Base-by-base conservation (phyloP, 2,888 invertebrate genomes). In the Platycheirus albimanus region DNA sequence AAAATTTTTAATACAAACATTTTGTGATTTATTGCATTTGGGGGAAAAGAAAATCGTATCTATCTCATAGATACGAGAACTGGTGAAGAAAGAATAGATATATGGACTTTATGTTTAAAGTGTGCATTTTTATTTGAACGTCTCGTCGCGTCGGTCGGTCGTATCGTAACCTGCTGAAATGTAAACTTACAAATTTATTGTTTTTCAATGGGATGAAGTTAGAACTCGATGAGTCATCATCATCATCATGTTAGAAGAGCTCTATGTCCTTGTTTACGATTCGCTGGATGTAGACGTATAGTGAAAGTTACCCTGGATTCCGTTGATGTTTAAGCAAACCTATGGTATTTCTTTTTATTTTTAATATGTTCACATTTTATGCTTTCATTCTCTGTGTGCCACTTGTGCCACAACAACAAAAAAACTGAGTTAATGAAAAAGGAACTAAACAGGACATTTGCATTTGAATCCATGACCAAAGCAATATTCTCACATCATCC, bases 1-100 rank as follows among this genome's bases (percentile, higher is more conserved):
- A 61, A 69, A 64, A 78, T 30, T 66, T 52, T 78, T 64, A 64
- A 78, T 58, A 47, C 51, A 52, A 66, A 52, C 78, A 66, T 41
- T 56, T 52, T 58, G 61, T 61, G 61, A 45, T 61, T 61, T 61
- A 61, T 45, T 52, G 28, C 28, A 61, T 41, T 30, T 17, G 3
- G 1, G 20, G 8, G 24, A 13, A 38, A 5, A 36, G 20, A 20
- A 10, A 19, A 20, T 36, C 13, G 11, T 54, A n/a, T n/a, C n/a
- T n/a, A n/a, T n/a, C n/a, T n/a, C n/a, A n/a, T n/a, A n/a, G n/a
- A n/a, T n/a, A n/a, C n/a, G n/a, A n/a, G n/a, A n/a, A n/a, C n/a
- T n/a, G n/a, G n/a, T n/a, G n/a, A n/a, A n/a, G n/a, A n/a, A n/a
- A n/a, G n/a, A n/a, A n/a, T n/a, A n/a, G n/a, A n/a, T n/a, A n/a